These are phyloP conservation scores for Diploscapter pachys DNA, from an alignment of 1,140 invertebrate genomes.

Conservation along the genomic window DNA sequence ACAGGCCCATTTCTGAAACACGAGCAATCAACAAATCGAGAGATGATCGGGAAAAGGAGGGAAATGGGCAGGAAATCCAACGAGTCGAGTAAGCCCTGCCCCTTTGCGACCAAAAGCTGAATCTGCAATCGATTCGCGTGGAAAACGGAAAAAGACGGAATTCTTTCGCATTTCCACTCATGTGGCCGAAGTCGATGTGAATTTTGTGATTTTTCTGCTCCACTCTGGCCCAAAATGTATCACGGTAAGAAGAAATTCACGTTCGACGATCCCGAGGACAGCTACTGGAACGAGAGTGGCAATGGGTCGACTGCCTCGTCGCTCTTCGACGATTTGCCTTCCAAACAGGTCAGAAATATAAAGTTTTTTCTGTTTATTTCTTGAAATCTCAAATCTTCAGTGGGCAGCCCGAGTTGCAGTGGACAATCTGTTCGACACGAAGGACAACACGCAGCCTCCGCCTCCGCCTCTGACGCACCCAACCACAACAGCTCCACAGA, in stretches of 20 bases:
- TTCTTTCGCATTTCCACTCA: too few relatives aligned
- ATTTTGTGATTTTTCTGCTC: background rate
- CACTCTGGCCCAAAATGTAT: background rate
- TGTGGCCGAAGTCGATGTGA: background rate
- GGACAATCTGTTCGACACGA: constrained; percentile 27
- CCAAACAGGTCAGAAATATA: constrained; percentile 21
- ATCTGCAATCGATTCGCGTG: too few relatives aligned
- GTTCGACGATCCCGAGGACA: constrained; percentile 32
- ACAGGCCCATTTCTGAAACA: constrained; percentile 76
- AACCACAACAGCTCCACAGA: constrained; percentile 1
- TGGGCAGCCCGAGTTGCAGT: constrained; percentile 28
- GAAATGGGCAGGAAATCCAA: too few relatives aligned
- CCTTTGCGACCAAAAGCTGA: too few relatives aligned
- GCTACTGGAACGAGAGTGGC: constrained; percentile 31
- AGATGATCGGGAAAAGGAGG: too few relatives aligned
- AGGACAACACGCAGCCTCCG: background rate
- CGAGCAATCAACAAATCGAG: too few relatives aligned
- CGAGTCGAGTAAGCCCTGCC: too few relatives aligned
- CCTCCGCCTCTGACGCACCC: constrained; percentile 12
- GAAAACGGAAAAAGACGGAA: too few relatives aligned
- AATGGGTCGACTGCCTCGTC: background rate
- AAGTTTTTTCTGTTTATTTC: background rate
- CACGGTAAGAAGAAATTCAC: constrained; percentile 18
- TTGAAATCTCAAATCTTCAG: background rate
- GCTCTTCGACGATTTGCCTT: constrained; percentile 29